Evolutionary conservation across 1,140 invertebrate species (phyloP).

Genomic region (Heterodera schachtii): DNA sequence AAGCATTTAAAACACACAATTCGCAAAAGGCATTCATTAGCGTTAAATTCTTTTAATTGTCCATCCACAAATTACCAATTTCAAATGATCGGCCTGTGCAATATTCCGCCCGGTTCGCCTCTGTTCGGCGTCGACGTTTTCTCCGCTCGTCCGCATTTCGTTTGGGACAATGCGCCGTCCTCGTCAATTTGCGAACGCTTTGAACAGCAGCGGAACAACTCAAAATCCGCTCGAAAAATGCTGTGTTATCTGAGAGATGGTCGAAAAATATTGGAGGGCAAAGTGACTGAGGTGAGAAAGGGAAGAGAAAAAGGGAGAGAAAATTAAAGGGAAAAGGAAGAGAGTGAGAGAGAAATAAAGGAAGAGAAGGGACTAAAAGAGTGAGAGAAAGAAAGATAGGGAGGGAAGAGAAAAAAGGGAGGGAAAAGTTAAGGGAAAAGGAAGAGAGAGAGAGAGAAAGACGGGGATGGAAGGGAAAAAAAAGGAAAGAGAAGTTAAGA

Average conservation of each 20-base stretch:
- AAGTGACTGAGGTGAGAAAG: background rate
- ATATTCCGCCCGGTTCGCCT: constrained; percentile 8
- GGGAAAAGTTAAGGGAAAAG: no score
- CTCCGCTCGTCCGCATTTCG: background rate
- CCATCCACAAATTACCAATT: background rate
- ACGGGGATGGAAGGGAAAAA: no score
- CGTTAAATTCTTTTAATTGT: background rate
- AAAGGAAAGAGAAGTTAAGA: no score
- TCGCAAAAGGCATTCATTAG: background rate
- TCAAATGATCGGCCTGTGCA: constrained; percentile 2
- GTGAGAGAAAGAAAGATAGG: no score
- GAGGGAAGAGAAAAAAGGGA: no score
- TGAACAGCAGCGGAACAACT: background rate
- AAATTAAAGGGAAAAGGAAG: no score
- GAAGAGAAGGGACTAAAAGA: no score
- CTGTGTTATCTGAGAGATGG: constrained; percentile 6
- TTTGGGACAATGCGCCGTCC: background rate
- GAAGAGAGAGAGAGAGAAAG: no score
- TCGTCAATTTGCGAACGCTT: constrained; percentile 1
- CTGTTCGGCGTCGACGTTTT: background rate
- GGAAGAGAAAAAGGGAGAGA: background rate
- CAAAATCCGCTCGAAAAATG: background rate
- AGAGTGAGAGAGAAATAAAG: no score
- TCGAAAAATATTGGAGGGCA: background rate
- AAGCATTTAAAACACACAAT: no score